Evolutionary conservation across 2,113 vertebrate species (phyloP).

Genomic region (Synchiropus splendidus): DNA sequence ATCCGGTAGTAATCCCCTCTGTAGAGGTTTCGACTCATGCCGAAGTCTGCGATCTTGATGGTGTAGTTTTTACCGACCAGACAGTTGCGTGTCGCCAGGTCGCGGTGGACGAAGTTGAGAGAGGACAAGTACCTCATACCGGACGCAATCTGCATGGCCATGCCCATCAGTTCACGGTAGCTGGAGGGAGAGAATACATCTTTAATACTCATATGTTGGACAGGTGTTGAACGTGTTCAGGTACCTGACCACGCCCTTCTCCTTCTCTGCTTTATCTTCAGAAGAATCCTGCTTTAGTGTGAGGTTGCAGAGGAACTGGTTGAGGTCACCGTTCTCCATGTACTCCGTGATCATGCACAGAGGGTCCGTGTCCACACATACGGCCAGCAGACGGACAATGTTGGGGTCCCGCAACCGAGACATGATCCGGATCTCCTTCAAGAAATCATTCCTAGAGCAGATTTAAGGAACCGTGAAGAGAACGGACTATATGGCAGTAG

Average conservation of each 20-base stretch:
- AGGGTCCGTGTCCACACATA: conserved; percentile 84
- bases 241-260: conserved; percentile 70
- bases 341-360: conserved; percentile 98
- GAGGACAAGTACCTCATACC: conserved; percentile 97
- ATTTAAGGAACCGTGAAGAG: not conserved
- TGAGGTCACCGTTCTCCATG: conserved; percentile 98
- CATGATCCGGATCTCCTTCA: conserved; percentile 99
- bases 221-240: not conserved
- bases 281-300: conserved; percentile 46
- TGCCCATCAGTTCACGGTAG: conserved; percentile 73
- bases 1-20: conserved; percentile 96
- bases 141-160: conserved; percentile 87
- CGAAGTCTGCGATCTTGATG: conserved; percentile 97
- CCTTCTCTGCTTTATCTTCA: conserved; percentile 18
- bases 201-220: not conserved
- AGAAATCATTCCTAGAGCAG: conserved; percentile 85
- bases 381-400: conserved; percentile 87
- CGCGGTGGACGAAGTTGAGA: conserved; percentile 94
- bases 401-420: conserved; percentile 90
- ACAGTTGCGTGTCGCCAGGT: conserved; percentile 94
- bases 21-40: conserved; percentile 97
- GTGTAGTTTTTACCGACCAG: conserved; percentile 87
- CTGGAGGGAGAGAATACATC: conserved; percentile 45
- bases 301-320: conserved; percentile 90
- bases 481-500: not conserved